Conservation (phyloP, 2,888 invertebrate species). For the Brenthis daphne region DNA sequence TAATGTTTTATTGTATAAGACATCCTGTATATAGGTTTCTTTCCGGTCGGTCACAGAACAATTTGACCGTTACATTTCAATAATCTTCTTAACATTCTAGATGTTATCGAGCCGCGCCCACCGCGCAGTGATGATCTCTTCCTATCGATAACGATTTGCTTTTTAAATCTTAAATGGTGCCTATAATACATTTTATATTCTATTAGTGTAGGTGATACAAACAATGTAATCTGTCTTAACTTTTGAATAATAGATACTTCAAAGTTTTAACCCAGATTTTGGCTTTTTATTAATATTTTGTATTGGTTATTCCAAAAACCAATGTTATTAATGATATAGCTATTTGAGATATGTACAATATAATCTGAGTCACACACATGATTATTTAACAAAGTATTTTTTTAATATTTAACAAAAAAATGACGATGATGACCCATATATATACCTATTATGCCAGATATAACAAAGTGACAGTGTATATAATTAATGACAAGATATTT, state of each 20-base stretch:
- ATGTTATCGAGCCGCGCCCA: constrained; percentile 79
- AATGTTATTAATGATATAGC: no score
- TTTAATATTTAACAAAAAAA: no score
- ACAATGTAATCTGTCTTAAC: constrained; percentile 12
- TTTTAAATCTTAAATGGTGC: constrained; percentile 26
- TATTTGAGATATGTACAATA: no score
- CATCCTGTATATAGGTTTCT: constrained; percentile 59
- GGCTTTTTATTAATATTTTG: background rate
- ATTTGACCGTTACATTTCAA: constrained; percentile 83
- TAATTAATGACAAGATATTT: no score
- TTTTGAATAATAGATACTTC: background rate
- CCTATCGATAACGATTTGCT: constrained; percentile 32
- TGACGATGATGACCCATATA: no score
- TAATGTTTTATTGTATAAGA: background rate
- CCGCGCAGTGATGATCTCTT: constrained; percentile 57
- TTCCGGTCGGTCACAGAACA: constrained; percentile 74
- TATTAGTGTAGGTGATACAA: constrained; percentile 17
- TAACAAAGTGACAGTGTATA: no score
- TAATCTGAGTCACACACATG: no score
- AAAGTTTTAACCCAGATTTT: no score
- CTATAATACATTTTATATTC: constrained; percentile 20
- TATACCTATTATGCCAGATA: no score
- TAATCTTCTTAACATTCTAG: constrained; percentile 80
- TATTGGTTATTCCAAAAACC: background rate
- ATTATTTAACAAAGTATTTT: no score